Conservation (phyloP, 2,113 vertebrate species). For the Perca schrenkii region DNA sequence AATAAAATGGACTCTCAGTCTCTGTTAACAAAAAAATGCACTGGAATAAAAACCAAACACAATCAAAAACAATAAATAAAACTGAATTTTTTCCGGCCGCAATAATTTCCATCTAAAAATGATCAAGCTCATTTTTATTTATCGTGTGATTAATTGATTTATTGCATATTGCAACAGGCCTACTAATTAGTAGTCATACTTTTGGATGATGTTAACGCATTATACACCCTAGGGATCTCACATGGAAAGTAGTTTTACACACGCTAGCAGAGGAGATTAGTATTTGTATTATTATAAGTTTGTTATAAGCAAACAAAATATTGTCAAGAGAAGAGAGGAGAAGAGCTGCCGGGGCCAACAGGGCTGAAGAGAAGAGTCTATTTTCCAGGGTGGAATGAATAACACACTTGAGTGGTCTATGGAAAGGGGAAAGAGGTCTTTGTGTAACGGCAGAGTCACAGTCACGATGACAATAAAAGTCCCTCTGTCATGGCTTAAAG, state of each 20-base stretch:
- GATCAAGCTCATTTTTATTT: no score
- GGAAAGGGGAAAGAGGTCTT: constrained; percentile 61
- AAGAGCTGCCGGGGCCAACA: neutral
- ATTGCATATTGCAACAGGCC: no score
- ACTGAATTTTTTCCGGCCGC: no score
- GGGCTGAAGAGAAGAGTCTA: constrained; percentile 38
- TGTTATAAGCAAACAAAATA: neutral
- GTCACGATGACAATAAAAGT: constrained; percentile 71
- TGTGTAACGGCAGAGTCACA: constrained; percentile 62
- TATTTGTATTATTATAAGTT: neutral
- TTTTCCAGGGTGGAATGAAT: constrained; percentile 55
- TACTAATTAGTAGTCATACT: neutral
- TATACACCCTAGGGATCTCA: neutral
- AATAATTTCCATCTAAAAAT: no score
- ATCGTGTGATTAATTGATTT: no score
- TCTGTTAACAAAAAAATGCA: no score
- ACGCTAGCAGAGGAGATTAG: neutral
- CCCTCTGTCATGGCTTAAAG: constrained; percentile 63
- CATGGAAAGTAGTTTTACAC: neutral
- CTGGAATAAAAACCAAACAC: no score
- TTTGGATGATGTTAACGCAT: neutral
- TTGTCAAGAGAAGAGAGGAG: neutral
- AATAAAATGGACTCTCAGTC: no score
- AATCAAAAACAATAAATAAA: no score
- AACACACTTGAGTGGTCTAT: constrained; percentile 64